Conservation (phyloP, 1,140 invertebrate genomes). For the Neuroterus valhalla region DNA sequence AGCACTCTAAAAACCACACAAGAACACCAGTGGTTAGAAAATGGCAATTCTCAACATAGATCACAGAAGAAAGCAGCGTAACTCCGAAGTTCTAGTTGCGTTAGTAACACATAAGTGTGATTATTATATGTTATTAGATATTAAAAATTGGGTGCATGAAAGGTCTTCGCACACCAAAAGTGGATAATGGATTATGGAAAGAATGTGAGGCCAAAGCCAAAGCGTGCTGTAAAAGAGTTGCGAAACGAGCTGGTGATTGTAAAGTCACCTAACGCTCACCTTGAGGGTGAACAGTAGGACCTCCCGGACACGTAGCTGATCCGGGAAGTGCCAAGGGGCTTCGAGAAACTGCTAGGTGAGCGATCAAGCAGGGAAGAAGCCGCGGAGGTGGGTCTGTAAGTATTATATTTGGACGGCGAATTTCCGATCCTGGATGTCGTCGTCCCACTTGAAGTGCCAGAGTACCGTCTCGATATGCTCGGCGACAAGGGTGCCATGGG, state of each 20-base stretch:
- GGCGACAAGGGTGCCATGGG: slow-evolving; percentile 70
- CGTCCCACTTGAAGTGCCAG: slow-evolving; percentile 53
- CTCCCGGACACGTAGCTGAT: slow-evolving; percentile 48
- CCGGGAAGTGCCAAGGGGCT: slow-evolving; percentile 34
- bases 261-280: slow-evolving; percentile 54
- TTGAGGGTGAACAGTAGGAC: slow-evolving; percentile 57
- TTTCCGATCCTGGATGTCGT: slow-evolving; percentile 33
- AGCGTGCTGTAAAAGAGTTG: background rate
- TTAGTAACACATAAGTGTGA: background rate
- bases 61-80: too few relatives aligned
- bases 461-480: slow-evolving; percentile 58
- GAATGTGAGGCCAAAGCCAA: background rate
- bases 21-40: too few relatives aligned
- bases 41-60: too few relatives aligned
- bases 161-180: background rate
- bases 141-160: background rate
- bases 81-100: too few relatives aligned
- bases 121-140: background rate
- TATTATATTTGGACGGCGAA: slow-evolving; percentile 51
- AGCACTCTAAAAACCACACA: too few relatives aligned
- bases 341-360: slow-evolving; percentile 51
- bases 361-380: slow-evolving; percentile 51
- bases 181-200: background rate
- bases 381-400: slow-evolving; percentile 51
- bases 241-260: background rate